Percentiles rank a stretch among this genome's conserved stretches.
Evolutionary conservation across 92 coral and sea anemone genomes (phyloP).

Genomic region (Bergia sp.): DNA sequence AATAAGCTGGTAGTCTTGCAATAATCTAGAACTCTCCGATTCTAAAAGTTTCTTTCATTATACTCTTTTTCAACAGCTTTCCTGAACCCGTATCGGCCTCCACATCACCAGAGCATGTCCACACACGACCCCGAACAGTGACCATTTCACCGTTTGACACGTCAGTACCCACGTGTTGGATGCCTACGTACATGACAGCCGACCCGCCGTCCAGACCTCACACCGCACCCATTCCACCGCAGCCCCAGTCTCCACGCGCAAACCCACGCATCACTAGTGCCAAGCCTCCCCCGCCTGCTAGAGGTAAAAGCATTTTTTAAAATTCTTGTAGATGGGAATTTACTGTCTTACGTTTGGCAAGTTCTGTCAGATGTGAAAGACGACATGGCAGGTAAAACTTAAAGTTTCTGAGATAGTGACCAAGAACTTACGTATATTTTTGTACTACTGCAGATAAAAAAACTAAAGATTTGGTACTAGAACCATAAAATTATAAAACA

Average conservation of each 20-base stretch:
- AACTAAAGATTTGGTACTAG: no score
- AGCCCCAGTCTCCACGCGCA: slow-evolving; percentile 90
- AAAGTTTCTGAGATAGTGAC: no score
- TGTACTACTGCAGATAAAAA: no score
- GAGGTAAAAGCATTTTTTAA: slow-evolving; percentile 63
- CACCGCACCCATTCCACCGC: slow-evolving; percentile 90
- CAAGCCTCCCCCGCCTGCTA: slow-evolving; percentile 73
- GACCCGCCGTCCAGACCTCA: slow-evolving; percentile 67
- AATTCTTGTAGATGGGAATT: background rate
- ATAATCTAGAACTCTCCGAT: background rate
- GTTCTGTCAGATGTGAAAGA: no score
- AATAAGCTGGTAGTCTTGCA: no score
- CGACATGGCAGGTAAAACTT: no score
- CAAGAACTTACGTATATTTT: no score
- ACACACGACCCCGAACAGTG: slow-evolving; percentile 3
- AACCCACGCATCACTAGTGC: slow-evolving; percentile 97
- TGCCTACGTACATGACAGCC: slow-evolving; percentile 28
- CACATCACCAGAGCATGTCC: slow-evolving; percentile 32
- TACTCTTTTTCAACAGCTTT: background rate
- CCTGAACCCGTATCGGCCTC: background rate
- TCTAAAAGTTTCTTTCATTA: background rate
- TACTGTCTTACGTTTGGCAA: background rate
- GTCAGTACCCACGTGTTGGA: slow-evolving; percentile 20
- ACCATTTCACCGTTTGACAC: slow-evolving; percentile 8
- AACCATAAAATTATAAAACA: no score